phyloP scores from a whole-genome alignment of 2,888 invertebrate genomes.

The Caenorhabditis sinica region DNA sequence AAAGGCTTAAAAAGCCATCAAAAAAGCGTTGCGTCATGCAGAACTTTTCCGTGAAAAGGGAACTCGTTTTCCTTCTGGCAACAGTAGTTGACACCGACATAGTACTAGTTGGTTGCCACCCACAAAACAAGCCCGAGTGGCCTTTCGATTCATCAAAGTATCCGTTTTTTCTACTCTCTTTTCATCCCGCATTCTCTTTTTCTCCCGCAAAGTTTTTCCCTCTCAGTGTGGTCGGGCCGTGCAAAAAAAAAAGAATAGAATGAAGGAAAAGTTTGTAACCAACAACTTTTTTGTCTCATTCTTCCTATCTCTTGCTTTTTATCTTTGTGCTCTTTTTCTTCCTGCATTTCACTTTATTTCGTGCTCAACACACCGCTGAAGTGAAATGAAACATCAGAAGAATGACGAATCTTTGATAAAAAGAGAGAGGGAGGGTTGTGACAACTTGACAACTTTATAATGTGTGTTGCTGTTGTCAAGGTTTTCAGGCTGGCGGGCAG shows the following conservation, averaged over 20 bases:
- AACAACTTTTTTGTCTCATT: conserved; percentile 12
- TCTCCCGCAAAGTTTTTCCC: conserved; percentile 6
- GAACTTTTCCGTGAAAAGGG: conserved; percentile 10
- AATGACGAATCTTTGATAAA: conserved; percentile 41
- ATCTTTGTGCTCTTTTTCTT: conserved; percentile 7
- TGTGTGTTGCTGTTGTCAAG: conserved; percentile 46
- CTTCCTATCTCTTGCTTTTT: conserved; percentile 40
- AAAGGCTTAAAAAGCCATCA: conserved; percentile 18
- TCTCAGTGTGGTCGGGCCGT: conserved; percentile 3
- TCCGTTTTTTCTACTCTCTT: conserved; percentile 34
- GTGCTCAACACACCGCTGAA: no score
- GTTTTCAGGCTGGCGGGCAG: conserved; percentile 26
- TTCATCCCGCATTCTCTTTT: background rate
- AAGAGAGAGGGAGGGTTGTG: conserved; percentile 18
- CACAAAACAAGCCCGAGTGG: conserved; percentile 37
- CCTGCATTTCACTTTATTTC: background rate
- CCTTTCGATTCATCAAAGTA: conserved; percentile 53
- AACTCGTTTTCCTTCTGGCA: conserved; percentile 32
- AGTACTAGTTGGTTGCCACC: conserved; percentile 53
- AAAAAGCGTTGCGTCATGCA: conserved; percentile 19
- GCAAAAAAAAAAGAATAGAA: no score
- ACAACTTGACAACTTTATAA: conserved; percentile 19
- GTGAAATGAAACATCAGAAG: background rate
- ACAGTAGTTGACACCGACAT: conserved; percentile 14
- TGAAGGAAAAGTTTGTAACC: conserved; percentile 23